Evolutionary conservation across 1,140 invertebrate genomes (phyloP).

Genomic region (Babylonia areolata): DNA sequence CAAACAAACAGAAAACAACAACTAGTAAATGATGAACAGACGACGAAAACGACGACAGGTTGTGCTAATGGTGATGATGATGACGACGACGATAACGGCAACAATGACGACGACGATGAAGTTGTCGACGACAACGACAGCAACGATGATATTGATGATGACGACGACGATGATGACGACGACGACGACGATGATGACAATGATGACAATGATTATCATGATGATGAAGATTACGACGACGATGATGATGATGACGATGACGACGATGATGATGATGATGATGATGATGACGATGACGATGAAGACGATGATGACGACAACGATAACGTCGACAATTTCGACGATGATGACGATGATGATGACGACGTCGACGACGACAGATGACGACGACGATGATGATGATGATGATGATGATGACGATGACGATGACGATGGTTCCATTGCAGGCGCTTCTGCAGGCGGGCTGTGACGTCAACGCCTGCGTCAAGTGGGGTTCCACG

Average conservation of each 20-base stretch:
- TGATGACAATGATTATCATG: background rate
- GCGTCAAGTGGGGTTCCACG: slow-evolving; percentile 61
- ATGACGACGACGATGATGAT: background rate
- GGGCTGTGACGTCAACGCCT: slow-evolving; percentile 56
- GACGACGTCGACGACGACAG: background rate
- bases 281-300: background rate
- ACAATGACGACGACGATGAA: background rate
- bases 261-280: background rate
- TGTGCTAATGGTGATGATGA: background rate
- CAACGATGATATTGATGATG: background rate
- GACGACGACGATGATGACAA: background rate
- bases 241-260: background rate
- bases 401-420: background rate
- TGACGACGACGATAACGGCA: background rate
- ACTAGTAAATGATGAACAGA: background rate
- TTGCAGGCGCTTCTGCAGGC: slow-evolving; percentile 47
- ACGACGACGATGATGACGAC: background rate
- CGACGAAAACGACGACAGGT: background rate
- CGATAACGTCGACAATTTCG: background rate
- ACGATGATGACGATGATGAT: background rate
- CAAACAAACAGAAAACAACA: too few relatives aligned
- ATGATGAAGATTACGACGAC: background rate
- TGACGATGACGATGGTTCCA: background rate
- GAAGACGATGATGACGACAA: background rate
- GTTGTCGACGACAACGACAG: background rate